A percentile compares a stretch with the other conserved stretches of the same genome.
Evolutionary conservation across 2,797 vertebrate species (phyloP).

Genomic region (Takifugu ocellatus): DNA sequence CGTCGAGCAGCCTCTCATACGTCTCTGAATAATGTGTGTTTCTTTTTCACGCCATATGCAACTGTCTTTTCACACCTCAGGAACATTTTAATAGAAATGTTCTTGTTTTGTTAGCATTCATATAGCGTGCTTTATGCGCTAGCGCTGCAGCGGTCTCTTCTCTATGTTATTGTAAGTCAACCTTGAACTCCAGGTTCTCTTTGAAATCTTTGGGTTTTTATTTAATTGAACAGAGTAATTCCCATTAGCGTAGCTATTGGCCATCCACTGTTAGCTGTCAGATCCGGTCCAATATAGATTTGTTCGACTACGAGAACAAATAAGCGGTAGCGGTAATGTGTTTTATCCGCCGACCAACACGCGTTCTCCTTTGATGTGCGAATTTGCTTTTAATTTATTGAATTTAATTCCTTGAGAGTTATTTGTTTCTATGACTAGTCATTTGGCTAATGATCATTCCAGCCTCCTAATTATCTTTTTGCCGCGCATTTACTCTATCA

Average conservation of each 20-base stretch:
- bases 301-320: no score
- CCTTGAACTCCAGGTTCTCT: background rate
- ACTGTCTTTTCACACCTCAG: background rate
- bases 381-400: background rate
- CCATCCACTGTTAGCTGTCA: no score
- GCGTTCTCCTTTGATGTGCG: no score
- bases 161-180: background rate
- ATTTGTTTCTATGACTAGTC: conserved; percentile 12
- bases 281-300: no score
- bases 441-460: conserved; percentile 12
- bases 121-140: background rate
- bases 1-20: no score
- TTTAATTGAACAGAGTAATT: no score
- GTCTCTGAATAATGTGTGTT: no score
- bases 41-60: no score
- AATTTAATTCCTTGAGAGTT: background rate
- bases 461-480: conserved; percentile 11
- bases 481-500: conserved; percentile 22
- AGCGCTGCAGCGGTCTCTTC: background rate
- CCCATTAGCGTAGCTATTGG: no score
- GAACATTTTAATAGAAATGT: background rate
- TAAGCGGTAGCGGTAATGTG: no score
- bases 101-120: background rate
- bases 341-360: no score
- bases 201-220: background rate